Percentiles rank a stretch among this genome's conserved stretches.
Conservation (phyloP, 2,797 vertebrate species). For the Sebastes minor region DNA sequence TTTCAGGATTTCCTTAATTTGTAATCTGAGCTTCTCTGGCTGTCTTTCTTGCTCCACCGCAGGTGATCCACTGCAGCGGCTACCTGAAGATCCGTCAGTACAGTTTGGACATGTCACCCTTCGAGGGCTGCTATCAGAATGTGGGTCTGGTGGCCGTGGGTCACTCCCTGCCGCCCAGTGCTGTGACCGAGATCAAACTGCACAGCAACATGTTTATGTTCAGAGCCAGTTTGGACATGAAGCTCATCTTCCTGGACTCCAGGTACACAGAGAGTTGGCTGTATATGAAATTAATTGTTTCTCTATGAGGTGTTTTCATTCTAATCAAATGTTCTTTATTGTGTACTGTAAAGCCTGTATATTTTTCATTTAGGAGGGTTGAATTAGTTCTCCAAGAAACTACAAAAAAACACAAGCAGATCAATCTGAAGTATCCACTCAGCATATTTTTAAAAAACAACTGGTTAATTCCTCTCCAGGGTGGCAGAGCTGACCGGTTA, state of each 20-base stretch:
- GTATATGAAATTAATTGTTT: neutral
- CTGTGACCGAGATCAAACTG: conserved; percentile 97
- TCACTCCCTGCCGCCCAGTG: conserved; percentile 96
- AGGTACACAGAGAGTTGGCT: conserved; percentile 80
- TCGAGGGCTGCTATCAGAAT: conserved; percentile 98
- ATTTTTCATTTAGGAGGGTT: neutral
- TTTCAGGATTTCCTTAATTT: neutral
- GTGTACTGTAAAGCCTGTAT: neutral
- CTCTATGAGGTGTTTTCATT: neutral
- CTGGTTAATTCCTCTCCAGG: conserved; percentile 74
- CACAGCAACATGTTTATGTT: conserved; percentile 99
- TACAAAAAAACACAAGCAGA: neutral
- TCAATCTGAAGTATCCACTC: neutral
- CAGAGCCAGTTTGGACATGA: conserved; percentile 98
- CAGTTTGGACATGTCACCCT: conserved; percentile 97
- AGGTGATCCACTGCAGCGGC: conserved; percentile 99
- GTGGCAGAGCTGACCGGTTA: conserved; percentile 98
- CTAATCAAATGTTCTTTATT: neutral
- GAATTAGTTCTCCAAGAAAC: neutral
- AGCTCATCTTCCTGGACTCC: conserved; percentile 98
- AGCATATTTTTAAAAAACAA: neutral
- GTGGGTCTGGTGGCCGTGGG: conserved; percentile 97
- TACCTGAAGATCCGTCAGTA: conserved; percentile 99
- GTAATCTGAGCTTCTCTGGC: neutral
- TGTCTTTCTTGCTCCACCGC: neutral